These are phyloP conservation scores for Plebejus melissa DNA, from an alignment of 2,888 invertebrate genomes.

Conservation along the genomic window DNA sequence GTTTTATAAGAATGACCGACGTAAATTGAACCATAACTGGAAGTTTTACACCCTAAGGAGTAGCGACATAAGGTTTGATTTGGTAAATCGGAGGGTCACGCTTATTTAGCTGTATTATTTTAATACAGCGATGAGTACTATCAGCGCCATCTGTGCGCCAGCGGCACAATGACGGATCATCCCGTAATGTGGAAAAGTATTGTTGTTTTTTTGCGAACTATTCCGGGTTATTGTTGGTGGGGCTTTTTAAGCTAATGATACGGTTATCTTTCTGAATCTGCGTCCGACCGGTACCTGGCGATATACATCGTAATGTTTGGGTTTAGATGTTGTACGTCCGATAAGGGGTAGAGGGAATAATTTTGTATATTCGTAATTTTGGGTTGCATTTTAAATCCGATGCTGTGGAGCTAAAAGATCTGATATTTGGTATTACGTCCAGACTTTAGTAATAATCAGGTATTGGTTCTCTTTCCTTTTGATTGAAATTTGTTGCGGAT, in stretches of 20 bases:
- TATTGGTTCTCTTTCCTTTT: too few species aligned
- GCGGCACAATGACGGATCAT: constrained; percentile 73
- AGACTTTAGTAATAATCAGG: too few species aligned
- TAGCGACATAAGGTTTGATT: neutral
- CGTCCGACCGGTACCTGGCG: constrained; percentile 37
- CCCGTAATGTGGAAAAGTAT: constrained; percentile 71
- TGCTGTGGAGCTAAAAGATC: neutral
- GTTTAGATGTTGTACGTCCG: constrained; percentile 28
- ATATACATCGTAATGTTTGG: constrained; percentile 34
- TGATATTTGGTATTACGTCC: neutral
- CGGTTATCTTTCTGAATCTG: constrained; percentile 64
- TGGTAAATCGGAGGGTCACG: constrained; percentile 42
- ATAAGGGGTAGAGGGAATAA: constrained; percentile 7
- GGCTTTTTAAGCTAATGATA: constrained; percentile 78
- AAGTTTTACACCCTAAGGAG: constrained; percentile 27
- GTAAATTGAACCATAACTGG: constrained; percentile 46
- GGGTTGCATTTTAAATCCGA: neutral
- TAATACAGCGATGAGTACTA: constrained; percentile 71
- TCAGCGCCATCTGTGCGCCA: constrained; percentile 68
- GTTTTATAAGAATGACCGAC: constrained; percentile 44
- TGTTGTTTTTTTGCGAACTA: constrained; percentile 61
- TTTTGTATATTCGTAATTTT: constrained; percentile 16
- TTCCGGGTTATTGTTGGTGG: constrained; percentile 71
- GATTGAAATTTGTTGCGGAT: too few species aligned
- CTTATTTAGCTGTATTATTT: constrained; percentile 54